Evolutionary conservation across 2,113 vertebrate species (phyloP).

Genomic region (Empidonax alnorum): DNA sequence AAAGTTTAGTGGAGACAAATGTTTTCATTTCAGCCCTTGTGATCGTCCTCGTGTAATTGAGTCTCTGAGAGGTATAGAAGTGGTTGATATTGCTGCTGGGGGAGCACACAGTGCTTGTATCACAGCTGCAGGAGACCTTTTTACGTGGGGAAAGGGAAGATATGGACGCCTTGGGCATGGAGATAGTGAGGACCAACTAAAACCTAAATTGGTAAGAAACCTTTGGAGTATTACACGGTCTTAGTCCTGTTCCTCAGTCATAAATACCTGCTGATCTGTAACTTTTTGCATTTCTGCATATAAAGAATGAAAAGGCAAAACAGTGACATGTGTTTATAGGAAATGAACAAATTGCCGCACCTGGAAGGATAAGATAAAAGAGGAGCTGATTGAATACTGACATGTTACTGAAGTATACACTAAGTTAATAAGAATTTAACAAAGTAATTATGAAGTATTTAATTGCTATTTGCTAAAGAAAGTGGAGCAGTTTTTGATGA

Average conservation of each 20-base stretch:
- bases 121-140: conserved; percentile 94
- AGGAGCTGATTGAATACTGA: neutral
- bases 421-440: neutral
- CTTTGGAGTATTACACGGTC: neutral
- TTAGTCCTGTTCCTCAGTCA: neutral
- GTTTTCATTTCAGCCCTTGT: conserved; percentile 83
- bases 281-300: neutral
- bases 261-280: neutral
- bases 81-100: conserved; percentile 94
- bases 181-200: conserved; percentile 96
- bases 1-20: neutral
- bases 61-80: conserved; percentile 93
- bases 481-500: neutral
- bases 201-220: conserved; percentile 90
- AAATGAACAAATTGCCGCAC: neutral
- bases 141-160: conserved; percentile 97
- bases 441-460: neutral
- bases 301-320: neutral
- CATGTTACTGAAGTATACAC: neutral
- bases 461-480: neutral
- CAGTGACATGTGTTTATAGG: neutral
- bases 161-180: conserved; percentile 95
- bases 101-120: conserved; percentile 97
- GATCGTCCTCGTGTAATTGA: conserved; percentile 97
- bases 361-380: neutral